These are phyloP conservation scores for Crenuchus spilurus DNA, from an alignment of 2,797 vertebrate genomes.

Conservation along the genomic window DNA sequence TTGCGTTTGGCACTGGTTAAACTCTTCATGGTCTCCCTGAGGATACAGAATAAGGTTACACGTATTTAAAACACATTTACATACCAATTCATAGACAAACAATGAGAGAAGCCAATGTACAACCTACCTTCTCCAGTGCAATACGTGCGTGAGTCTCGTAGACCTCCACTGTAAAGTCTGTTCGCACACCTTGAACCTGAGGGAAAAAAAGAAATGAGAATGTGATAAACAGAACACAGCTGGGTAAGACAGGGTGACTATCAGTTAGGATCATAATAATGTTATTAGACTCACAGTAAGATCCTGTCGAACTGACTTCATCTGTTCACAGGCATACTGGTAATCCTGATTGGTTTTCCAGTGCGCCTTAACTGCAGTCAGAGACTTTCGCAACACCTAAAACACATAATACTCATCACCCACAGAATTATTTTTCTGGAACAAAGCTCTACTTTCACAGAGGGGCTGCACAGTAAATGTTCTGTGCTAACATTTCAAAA, in stretches of 20 bases:
- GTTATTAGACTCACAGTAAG: slow-evolving; percentile 80
- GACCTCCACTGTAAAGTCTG: slow-evolving; percentile 93
- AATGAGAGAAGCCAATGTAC: not conserved
- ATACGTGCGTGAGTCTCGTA: slow-evolving; percentile 94
- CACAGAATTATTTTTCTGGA: no score
- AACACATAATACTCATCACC: no score
- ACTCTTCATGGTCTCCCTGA: slow-evolving; percentile 94
- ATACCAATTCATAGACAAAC: not conserved
- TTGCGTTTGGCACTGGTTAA: slow-evolving; percentile 95
- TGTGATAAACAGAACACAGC: not conserved
- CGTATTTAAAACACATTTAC: not conserved
- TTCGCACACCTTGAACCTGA: slow-evolving; percentile 91
- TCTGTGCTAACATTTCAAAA: no score
- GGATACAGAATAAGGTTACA: not conserved
- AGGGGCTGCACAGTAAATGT: no score
- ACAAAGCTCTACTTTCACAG: no score
- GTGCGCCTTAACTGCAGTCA: slow-evolving; percentile 84
- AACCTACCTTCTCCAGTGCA: slow-evolving; percentile 87
- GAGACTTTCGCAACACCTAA: slow-evolving; percentile 87
- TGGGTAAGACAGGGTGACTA: no score
- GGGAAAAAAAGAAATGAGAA: not conserved
- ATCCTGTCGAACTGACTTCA: slow-evolving; percentile 94
- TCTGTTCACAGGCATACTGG: slow-evolving; percentile 90
- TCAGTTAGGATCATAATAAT: not conserved
- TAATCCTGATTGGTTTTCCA: slow-evolving; percentile 93